Evolutionary conservation across 1,140 invertebrate genomes (phyloP).

Genomic region (Mactra quadrangularis): DNA sequence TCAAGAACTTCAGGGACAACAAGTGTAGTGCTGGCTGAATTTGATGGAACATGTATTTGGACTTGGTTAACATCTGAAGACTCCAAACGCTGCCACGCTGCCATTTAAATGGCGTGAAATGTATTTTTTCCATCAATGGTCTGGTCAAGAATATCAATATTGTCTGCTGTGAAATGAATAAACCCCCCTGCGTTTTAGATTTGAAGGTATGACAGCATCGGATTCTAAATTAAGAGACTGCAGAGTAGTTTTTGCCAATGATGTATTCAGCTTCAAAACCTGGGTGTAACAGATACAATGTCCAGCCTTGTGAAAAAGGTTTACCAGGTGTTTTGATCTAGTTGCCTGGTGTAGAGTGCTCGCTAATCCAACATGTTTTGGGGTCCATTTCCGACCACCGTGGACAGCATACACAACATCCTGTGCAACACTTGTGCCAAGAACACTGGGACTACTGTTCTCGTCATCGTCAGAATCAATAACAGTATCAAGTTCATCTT

Average conservation of each 20-base stretch:
- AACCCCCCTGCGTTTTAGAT: neutral
- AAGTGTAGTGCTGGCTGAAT: no score
- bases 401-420: neutral
- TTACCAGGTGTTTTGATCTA: constrained; percentile 12
- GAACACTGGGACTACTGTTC: neutral
- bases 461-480: no score
- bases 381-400: neutral
- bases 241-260: neutral
- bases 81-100: no score
- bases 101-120: no score
- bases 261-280: neutral
- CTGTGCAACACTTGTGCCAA: neutral
- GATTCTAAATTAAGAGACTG: neutral
- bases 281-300: neutral
- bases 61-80: no score
- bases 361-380: constrained; percentile 14
- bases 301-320: constrained; percentile 15
- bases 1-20: neutral
- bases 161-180: constrained; percentile 13
- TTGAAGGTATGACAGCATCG: neutral
- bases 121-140: no score
- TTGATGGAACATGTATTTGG: no score
- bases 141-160: constrained; percentile 35
- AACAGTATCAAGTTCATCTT: neutral
- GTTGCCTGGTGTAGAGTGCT: constrained; percentile 29